Base-by-base conservation (phyloP, 2,113 vertebrate species). In the Limanda limanda region DNA sequence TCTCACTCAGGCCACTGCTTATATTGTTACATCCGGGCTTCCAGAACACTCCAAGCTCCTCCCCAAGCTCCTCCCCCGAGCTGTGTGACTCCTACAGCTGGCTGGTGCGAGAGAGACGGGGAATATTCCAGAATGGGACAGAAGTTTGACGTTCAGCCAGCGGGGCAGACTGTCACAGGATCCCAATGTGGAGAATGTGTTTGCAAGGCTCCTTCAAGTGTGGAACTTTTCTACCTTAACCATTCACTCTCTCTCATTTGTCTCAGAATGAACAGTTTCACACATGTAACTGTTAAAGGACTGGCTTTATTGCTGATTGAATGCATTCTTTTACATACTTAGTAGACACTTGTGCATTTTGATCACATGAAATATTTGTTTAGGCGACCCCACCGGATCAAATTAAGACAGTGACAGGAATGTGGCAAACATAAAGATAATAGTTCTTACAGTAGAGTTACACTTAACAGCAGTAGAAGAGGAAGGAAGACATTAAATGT, bases 251-350 rank as follows among this genome's bases (percentile, higher is more conserved):
- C 24, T 31, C 10, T 59, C 35, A 20, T 45, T 0, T 27, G 56
- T 48, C 21, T 63, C 55, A 6, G 3, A 24, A 57, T 23, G 52
- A 70, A 71, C 14, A 83, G 4, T 3, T 6, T 25, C 5, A 62
- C 40, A 37, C 45, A 1, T 56, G 69, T 74, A 51, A 76, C 68
- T 79, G 59, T 82, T 87, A 83, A 85, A 85, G 71, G 63, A 81
- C 21, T 85, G 62, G 58, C 65, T 91, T 93, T 93, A 92, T 93
- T 93, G 87, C 89, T 91, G 74, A 86, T 90, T 88, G 74, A 82
- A 82, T 87, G 86, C 79, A 88, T 76, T 74, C 14, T 71, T 85
- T 77, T 87, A 87, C 84, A 90, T 84, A 84, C 48, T 87, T 73
- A 65, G 67, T 62, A 31, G 74, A 89, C 80, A 89, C 72, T 66